Conservation (phyloP, 2,888 invertebrate species). For the Plebejus anna region DNA sequence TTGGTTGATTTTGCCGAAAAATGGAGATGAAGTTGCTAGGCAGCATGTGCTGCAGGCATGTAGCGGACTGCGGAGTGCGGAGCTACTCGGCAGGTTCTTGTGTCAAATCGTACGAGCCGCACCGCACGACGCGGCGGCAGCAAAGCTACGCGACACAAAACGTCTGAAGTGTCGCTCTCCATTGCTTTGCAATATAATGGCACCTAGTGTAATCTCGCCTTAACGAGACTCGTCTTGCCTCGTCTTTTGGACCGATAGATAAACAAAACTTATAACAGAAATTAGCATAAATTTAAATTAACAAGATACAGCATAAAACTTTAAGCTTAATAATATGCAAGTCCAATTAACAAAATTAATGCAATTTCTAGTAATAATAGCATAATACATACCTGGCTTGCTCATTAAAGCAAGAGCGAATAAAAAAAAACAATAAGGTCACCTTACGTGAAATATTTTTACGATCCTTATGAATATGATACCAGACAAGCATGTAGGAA, state of each 20-base stretch:
- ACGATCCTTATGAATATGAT: conserved; percentile 9
- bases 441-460: conserved; percentile 13
- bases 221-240: too few relatives aligned
- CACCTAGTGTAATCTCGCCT: too few relatives aligned
- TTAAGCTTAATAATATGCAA: too few relatives aligned
- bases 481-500: conserved; percentile 8
- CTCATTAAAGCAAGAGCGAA: background rate
- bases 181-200: too few relatives aligned
- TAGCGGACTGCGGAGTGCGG: too few relatives aligned
- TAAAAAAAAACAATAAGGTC: background rate
- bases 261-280: background rate
- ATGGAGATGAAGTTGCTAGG: background rate
- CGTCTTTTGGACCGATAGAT: too few relatives aligned
- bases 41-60: background rate
- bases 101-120: too few relatives aligned
- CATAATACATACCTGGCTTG: background rate
- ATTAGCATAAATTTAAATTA: background rate
- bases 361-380: conserved; percentile 7
- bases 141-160: too few relatives aligned
- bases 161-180: background rate
- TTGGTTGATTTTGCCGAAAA: background rate
- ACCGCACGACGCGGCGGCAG: too few relatives aligned
- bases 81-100: too few relatives aligned
- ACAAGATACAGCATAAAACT: background rate
- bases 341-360: conserved; percentile 32